A percentile compares a stretch with the other conserved stretches of the same genome.
Conservation (phyloP, 2,888 invertebrate species). For the Lysandra coridon region DNA sequence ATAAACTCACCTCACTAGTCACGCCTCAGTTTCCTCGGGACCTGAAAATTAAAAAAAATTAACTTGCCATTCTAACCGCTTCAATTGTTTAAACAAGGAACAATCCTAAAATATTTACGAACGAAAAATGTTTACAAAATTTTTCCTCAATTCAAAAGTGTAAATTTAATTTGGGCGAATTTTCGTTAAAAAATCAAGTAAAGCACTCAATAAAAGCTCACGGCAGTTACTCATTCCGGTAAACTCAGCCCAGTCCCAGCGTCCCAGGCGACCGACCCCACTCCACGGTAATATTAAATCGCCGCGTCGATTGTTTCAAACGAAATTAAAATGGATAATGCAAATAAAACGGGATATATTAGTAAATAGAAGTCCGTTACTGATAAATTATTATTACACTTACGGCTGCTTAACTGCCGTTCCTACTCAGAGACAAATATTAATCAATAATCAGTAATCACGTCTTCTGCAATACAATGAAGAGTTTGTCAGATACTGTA, state of each 20-base stretch:
- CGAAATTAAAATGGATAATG: constrained; percentile 5
- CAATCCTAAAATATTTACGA: not conserved
- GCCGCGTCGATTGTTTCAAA: not conserved
- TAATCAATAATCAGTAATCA: too few species aligned
- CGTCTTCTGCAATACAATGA: too few species aligned
- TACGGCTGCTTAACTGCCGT: too few species aligned
- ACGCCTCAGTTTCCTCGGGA: not conserved
- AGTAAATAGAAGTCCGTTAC: too few species aligned
- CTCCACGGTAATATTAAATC: constrained; percentile 3
- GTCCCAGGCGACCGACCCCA: not conserved
- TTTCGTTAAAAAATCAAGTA: constrained; percentile 15
- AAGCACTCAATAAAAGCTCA: constrained; percentile 4
- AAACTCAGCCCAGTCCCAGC: not conserved
- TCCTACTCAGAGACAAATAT: too few species aligned
- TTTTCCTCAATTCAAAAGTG: constrained; percentile 7
- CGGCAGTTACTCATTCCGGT: constrained; percentile 7
- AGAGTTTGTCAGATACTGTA: too few species aligned
- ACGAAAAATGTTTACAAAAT: not conserved
- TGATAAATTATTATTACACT: too few species aligned
- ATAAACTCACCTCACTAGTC: not conserved
- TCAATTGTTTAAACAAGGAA: not conserved
- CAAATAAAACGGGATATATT: not conserved
- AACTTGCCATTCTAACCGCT: not conserved
- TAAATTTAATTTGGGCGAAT: constrained; percentile 15
- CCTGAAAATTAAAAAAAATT: not conserved